These are phyloP conservation scores for Apostichopus japonicus DNA, from an alignment of 35 echinoderm and acorn worm species.

Conservation along the genomic window DNA sequence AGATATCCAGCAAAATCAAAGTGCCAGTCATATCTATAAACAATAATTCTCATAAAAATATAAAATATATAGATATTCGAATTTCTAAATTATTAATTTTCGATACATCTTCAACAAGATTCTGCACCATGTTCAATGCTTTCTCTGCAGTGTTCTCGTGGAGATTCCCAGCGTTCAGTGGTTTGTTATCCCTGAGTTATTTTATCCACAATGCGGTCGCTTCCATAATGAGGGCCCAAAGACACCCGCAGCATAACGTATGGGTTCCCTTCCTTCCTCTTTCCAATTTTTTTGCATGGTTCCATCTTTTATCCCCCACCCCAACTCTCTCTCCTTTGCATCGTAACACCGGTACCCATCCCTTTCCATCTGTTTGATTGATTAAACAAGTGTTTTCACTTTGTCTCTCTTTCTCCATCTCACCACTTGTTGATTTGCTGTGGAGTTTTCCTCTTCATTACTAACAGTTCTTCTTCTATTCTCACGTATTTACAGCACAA, in stretches of 20 bases:
- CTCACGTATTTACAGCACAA: too few species aligned
- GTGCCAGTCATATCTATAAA: too few species aligned
- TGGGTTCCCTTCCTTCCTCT: not conserved
- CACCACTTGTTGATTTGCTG: too few species aligned
- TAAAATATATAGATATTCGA: too few species aligned
- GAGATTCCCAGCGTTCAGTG: conserved; percentile 80
- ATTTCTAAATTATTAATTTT: too few species aligned
- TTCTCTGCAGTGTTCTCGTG: conserved; percentile 65
- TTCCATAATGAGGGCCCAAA: conserved; percentile 83
- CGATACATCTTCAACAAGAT: too few species aligned
- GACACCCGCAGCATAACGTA: conserved; percentile 84
- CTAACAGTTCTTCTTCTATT: too few species aligned
- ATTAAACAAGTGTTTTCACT: not conserved
- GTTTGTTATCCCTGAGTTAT: conserved; percentile 85
- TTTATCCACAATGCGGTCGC: conserved; percentile 98
- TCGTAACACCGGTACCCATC: too few species aligned
- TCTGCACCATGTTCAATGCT: not conserved
- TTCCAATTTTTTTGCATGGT: not conserved
- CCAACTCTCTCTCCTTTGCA: not conserved
- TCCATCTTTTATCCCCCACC: not conserved
- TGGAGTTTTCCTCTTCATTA: too few species aligned
- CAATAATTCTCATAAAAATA: too few species aligned
- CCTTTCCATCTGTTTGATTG: too few species aligned
- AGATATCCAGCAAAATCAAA: too few species aligned
- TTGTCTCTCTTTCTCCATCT: not conserved